Evolutionary conservation across 1,140 invertebrate species (phyloP), one percentile per base, ranked within the genome.

Genomic region (Hermatobates lingyangjiaoensis): DNA sequence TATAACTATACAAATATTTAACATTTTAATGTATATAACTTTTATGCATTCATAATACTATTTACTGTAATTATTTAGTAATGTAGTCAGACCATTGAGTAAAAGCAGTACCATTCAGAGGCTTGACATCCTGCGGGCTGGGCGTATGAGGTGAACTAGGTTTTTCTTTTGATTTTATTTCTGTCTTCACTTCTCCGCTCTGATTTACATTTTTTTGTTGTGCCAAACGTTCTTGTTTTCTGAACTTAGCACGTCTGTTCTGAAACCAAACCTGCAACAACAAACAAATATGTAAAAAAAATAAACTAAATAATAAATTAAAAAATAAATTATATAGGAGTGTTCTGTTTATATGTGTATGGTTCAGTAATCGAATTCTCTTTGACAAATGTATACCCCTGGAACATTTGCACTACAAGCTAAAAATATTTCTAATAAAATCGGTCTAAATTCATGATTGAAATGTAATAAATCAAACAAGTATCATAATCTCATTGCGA

Each of bases 211-310:
- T 73, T 58, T 85, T 86, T 62, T 87, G 83, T 60, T 86, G 83
- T 1, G 82, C 81, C 44, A 86, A 63, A 20, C 83, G 68, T 66
- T 95, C 90, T 62, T 94, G 89, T 68, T 94, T 94, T 21, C 91
- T 73, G 62, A 91, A 90, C 66, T 92, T 94, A 1, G 88, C 88
- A 34, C 89, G 71, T 42, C 89, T 69, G 63, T 92, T 94, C 71
- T 92, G 89, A 63, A 94, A 94, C 89, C 89, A 92, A 0, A 93
- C 88, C 87, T 93, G 71, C 12, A 75, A 67, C 38, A 55, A 48
- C 72, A 54, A 54, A 56, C 48, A 51, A 56, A 52, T 52, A 27
- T n/a, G n/a, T n/a, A n/a, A n/a, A n/a, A n/a, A n/a, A n/a, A n/a
- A n/a, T n/a, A n/a, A n/a, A n/a, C n/a, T n/a, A n/a, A n/a, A 10